A percentile compares a stretch with the other conserved stretches of the same genome.
Evolutionary conservation across 2,888 invertebrate species (phyloP).

Genomic region (Ophioninae sp.): DNA sequence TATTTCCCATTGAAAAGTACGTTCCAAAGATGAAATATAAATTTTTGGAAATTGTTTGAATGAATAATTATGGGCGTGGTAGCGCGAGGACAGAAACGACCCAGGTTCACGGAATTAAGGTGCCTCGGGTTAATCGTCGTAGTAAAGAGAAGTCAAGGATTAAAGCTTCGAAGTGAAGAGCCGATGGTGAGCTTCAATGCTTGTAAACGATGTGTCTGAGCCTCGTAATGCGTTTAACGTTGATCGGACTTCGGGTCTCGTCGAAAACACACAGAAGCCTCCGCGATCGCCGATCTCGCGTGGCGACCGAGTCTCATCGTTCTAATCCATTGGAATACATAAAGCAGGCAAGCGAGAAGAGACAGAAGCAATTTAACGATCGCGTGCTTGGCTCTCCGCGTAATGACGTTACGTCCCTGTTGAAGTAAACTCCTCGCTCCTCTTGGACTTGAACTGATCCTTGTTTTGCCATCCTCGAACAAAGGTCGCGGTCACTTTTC

Average conservation of each 20-base stretch:
- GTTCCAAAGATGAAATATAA: too few species aligned
- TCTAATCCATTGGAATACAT: neutral
- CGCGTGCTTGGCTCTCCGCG: constrained; percentile 4
- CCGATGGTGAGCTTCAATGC: constrained; percentile 18
- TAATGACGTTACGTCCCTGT: constrained; percentile 52
- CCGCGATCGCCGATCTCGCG: constrained; percentile 1
- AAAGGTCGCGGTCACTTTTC: neutral
- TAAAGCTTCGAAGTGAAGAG: constrained; percentile 1
- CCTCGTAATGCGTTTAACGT: constrained; percentile 61
- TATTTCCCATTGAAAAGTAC: too few species aligned
- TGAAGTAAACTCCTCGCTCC: constrained; percentile 38
- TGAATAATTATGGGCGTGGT: too few species aligned
- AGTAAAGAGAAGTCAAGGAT: constrained; percentile 1
- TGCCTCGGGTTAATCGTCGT: neutral
- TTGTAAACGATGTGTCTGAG: constrained; percentile 47
- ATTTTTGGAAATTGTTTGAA: too few species aligned
- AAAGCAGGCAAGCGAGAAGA: neutral
- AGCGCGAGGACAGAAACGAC: too few species aligned
- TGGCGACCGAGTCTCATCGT: neutral
- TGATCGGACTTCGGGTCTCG: constrained; percentile 46
- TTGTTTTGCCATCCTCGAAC: constrained; percentile 16
- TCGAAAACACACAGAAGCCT: constrained; percentile 50
- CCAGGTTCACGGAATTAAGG: too few species aligned
- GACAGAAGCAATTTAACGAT: constrained; percentile 10
- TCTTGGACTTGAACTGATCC: constrained; percentile 54